Evolutionary conservation across 1,140 invertebrate genomes (phyloP).

Genomic region (Chionoecetes opilio): DNA sequence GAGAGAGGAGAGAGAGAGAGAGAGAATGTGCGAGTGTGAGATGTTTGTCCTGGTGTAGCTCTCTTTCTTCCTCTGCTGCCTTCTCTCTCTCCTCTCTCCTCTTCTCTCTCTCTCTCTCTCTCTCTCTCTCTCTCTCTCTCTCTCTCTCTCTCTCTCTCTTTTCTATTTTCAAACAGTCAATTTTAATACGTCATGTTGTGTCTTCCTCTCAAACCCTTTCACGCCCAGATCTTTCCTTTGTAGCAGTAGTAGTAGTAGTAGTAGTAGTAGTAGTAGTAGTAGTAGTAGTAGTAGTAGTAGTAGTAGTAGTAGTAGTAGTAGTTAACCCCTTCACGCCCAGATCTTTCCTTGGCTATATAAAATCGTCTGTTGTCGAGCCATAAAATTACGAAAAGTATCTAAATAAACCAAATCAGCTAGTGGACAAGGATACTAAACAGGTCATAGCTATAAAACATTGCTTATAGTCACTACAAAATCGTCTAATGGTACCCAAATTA

Average conservation of each 20-base stretch:
- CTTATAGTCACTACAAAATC: no score
- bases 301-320: slow-evolving; percentile 24
- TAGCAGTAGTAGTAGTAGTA: not conserved
- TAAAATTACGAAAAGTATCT: no score
- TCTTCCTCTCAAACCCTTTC: not conserved
- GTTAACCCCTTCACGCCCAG: no score
- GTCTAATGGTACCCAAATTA: no score
- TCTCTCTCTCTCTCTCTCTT: not conserved
- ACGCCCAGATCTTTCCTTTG: not conserved
- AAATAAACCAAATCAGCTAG: no score
- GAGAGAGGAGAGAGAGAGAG: no score
- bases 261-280: slow-evolving; percentile 23
- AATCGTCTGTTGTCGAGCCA: no score
- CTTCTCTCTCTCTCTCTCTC: slow-evolving; percentile 14
- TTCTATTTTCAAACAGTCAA: not conserved
- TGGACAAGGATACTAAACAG: no score
- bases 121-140: slow-evolving; percentile 16
- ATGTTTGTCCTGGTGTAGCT: no score
- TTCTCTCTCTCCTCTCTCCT: not conserved
- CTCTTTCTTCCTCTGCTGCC: not conserved
- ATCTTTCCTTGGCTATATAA: no score
- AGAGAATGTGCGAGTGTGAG: no score
- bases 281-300: slow-evolving; percentile 23
- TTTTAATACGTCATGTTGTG: not conserved
- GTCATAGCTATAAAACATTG: no score